Base-by-base conservation (phyloP, 2,888 invertebrate species). In the Odontomyia ornata region DNA sequence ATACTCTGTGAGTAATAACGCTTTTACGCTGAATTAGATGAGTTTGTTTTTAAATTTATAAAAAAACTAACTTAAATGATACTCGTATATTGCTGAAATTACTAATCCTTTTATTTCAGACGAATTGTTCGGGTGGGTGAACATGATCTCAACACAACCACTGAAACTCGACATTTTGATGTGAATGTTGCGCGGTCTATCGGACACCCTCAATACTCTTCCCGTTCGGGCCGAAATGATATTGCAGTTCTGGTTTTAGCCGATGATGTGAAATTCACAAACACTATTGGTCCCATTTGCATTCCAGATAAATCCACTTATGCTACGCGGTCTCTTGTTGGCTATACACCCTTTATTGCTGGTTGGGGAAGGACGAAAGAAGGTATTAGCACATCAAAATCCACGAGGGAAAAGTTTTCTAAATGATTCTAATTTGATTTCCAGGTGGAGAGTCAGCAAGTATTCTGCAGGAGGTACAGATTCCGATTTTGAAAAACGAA, bases 161-260 rank as follows among this genome's bases (percentile, higher is more conserved):
- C 88, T 57, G 89, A 90, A 46, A 87, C 88, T 0, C 89, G 90
- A 1, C 79, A 79, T 18, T 82, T 90, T 23, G 91, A 93, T 82
- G 85, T 92, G 25, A 85, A 86, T 5, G 89, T 94, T 76, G 88
- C 71, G 27, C 76, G 75, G 30, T 15, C 27, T 1, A 46, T 21
- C n/a, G 21, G 76, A 2, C 83, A 87, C 82, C 81, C 84, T 0
- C 43, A 81, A 0, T 86, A 87, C 46, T 83, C 82, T 69, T 62
- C 77, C 1, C 77, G 78, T 0, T 85, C 89, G 25, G 92, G 89
- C 81, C 90, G 90, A 64, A 93, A 93, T 81, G 97, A 97, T 84
- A 92, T 97, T 77, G 96, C 93, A 0, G 84, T 97, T 0, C 84
- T 97, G 0, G 89, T 89, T 77, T 85, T 95, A 71, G 86, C 88